phyloP scores from a whole-genome alignment of 2,797 vertebrate genomes.

The Ispidina lecontei region DNA sequence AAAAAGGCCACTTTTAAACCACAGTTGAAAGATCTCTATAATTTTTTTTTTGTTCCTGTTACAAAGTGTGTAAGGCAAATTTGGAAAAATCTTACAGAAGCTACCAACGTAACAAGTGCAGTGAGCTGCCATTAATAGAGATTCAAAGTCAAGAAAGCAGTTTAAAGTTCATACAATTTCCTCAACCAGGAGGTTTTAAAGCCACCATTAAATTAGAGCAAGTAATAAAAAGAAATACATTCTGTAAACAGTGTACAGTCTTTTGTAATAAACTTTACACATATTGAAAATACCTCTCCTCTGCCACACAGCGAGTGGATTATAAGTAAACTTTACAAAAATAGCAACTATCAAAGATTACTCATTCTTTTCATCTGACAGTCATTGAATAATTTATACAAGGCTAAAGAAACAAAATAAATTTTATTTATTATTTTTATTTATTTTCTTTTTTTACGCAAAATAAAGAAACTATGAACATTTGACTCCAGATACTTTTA shows the following conservation, averaged over 20 bases:
- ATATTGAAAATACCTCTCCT: conserved; percentile 75
- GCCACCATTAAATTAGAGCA: conserved; percentile 74
- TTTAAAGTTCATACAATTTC: conserved; percentile 70
- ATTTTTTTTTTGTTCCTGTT: conserved; percentile 55
- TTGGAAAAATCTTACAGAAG: conserved; percentile 71
- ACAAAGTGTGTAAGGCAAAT: conserved; percentile 74
- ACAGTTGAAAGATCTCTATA: conserved; percentile 84
- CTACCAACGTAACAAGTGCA: conserved; percentile 66
- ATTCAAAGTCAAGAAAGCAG: conserved; percentile 65
- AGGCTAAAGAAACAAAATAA: conserved; percentile 84
- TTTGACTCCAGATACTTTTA: conserved; percentile 77
- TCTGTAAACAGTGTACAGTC: conserved; percentile 82
- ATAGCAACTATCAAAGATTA: conserved; percentile 83
- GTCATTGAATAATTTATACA: conserved; percentile 85
- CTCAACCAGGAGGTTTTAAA: conserved; percentile 78
- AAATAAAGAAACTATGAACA: conserved; percentile 85
- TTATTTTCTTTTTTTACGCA: conserved; percentile 79
- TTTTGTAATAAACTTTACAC: conserved; percentile 72
- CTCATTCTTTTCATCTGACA: conserved; percentile 73
- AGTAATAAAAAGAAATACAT: conserved; percentile 77
- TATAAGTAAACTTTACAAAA: conserved; percentile 80
- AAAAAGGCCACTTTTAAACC: conserved; percentile 93
- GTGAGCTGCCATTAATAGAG: conserved; percentile 77
- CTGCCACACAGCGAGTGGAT: conserved; percentile 60
- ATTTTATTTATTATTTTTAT: conserved; percentile 81